Conservation (phyloP, 1,140 invertebrate genomes). For the Chelonus insularis region DNA sequence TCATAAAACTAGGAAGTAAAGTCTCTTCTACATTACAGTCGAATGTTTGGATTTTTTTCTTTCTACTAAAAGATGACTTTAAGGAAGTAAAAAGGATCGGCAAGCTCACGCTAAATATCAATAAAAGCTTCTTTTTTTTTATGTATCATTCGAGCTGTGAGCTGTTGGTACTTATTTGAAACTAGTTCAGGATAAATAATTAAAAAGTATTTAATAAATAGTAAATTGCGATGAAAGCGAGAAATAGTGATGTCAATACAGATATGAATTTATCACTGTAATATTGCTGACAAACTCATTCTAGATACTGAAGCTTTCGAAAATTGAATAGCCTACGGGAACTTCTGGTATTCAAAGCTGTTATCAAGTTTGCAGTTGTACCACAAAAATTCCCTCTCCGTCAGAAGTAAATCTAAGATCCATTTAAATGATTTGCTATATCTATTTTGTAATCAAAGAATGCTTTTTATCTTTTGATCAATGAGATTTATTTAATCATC, state of each 20-base stretch:
- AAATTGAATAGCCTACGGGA: constrained; percentile 22
- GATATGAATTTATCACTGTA: background rate
- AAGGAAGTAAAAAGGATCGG: background rate
- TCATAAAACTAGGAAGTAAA: background rate
- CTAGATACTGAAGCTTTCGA: constrained; percentile 14
- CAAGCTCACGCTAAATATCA: no score
- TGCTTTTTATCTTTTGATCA: no score
- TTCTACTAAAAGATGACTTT: background rate
- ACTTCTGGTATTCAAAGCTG: constrained; percentile 3
- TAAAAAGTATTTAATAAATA: no score
- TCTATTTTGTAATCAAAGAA: no score
- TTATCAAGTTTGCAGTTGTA: background rate
- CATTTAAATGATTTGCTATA: background rate
- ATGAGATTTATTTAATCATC: no score
- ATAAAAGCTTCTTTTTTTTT: no score
- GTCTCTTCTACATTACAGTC: constrained; percentile 5
- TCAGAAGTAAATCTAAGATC: background rate
- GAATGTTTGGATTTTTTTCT: background rate
- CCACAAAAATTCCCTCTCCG: background rate
- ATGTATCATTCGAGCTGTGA: no score
- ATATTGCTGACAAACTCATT: constrained; percentile 21
- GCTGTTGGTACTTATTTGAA: no score
- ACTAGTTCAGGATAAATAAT: no score
- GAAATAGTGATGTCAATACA: no score
- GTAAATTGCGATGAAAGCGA: no score